Percentiles rank a stretch among this genome's conserved stretches.
Evolutionary conservation across 2,113 vertebrate genomes (phyloP).

Genomic region (Dipodomys ordii): DNA sequence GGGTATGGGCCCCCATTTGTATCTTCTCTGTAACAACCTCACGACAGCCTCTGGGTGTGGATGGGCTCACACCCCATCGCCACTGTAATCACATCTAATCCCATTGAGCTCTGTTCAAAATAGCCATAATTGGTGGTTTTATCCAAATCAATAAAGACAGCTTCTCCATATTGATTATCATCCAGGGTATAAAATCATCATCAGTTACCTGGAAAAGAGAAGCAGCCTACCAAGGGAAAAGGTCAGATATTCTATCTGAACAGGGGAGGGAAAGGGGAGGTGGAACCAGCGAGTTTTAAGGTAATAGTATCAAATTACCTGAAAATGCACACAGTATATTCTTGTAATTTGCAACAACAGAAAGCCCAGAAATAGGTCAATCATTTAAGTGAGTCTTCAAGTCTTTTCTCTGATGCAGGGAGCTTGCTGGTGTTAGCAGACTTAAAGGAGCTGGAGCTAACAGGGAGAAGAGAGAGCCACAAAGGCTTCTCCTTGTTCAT

Average conservation of each 20-base stretch:
- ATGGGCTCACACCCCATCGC: slow-evolving; percentile 66
- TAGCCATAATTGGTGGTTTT: slow-evolving; percentile 81
- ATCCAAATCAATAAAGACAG: slow-evolving; percentile 80
- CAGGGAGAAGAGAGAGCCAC: not conserved
- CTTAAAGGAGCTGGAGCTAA: slow-evolving; percentile 61
- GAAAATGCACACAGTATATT: slow-evolving; percentile 74
- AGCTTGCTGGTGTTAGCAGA: slow-evolving; percentile 46
- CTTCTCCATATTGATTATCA: slow-evolving; percentile 80
- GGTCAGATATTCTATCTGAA: slow-evolving; percentile 76
- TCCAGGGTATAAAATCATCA: slow-evolving; percentile 76
- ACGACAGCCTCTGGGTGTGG: slow-evolving; percentile 35
- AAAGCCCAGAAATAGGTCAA: slow-evolving; percentile 77
- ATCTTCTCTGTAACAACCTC: slow-evolving; percentile 59
- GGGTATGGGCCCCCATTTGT: not conserved
- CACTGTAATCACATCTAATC: slow-evolving; percentile 76
- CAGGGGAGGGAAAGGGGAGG: slow-evolving; percentile 14
- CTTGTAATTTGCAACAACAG: slow-evolving; percentile 75
- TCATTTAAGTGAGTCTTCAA: slow-evolving; percentile 75
- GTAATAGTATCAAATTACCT: slow-evolving; percentile 78
- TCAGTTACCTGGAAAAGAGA: slow-evolving; percentile 73
- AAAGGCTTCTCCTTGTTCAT: not conserved
- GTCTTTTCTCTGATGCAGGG: not conserved
- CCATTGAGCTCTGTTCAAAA: slow-evolving; percentile 79
- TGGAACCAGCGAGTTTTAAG: slow-evolving; percentile 68
- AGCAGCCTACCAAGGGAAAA: slow-evolving; percentile 73